Evolutionary conservation across 2,797 vertebrate genomes (phyloP).

Genomic region (Alfaro cultratus): DNA sequence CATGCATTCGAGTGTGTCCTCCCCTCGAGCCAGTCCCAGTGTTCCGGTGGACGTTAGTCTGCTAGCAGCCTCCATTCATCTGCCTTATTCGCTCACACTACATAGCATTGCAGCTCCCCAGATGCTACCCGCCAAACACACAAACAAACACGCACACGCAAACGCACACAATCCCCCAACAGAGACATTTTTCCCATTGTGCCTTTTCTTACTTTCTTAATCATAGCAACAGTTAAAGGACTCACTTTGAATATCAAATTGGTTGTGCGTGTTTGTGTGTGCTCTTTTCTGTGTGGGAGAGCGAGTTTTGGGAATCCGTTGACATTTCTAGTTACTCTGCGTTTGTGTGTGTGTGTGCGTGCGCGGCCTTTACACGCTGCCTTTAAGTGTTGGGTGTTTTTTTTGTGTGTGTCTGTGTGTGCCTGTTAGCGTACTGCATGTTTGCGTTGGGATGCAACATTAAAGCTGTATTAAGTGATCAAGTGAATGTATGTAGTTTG

Average conservation of each 20-base stretch:
- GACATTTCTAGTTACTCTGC: slow-evolving; percentile 52
- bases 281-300: slow-evolving; percentile 31
- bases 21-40: slow-evolving; percentile 57
- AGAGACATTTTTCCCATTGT: slow-evolving; percentile 74
- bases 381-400: slow-evolving; percentile 3
- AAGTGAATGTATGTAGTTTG: slow-evolving; percentile 26
- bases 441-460: slow-evolving; percentile 16
- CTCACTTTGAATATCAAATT: slow-evolving; percentile 74
- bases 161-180: slow-evolving; percentile 15
- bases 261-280: slow-evolving; percentile 25
- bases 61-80: slow-evolving; percentile 91
- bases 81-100: slow-evolving; percentile 89
- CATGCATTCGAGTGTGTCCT: slow-evolving; percentile 8
- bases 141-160: slow-evolving; percentile 2
- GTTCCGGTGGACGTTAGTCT: slow-evolving; percentile 62
- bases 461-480: slow-evolving; percentile 19
- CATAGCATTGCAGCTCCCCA: slow-evolving; percentile 85
- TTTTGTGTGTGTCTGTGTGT: not conserved
- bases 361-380: slow-evolving; percentile 18
- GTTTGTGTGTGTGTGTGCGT: slow-evolving; percentile 14
- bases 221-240: slow-evolving; percentile 63
- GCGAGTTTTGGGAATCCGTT: slow-evolving; percentile 47
- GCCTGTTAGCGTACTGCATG: slow-evolving; percentile 3
- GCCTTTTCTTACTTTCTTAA: slow-evolving; percentile 44
- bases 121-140: slow-evolving; percentile 61